A percentile compares a stretch with the other conserved stretches of the same genome.
These are phyloP conservation scores for Teinopalpus imperialis DNA, from an alignment of 2,888 invertebrate genomes.

Conservation along the genomic window DNA sequence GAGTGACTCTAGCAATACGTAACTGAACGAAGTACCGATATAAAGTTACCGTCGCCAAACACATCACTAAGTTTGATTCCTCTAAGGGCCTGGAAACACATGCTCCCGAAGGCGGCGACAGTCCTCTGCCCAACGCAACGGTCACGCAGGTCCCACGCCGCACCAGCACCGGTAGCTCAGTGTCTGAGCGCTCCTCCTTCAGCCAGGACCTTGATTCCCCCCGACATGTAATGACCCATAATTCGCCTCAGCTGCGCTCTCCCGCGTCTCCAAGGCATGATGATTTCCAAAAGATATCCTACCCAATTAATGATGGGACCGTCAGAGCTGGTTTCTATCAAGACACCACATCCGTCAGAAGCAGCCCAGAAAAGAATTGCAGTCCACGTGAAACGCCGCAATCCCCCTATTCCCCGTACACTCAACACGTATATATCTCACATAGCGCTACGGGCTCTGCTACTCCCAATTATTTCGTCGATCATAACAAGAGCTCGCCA, in stretches of 20 bases:
- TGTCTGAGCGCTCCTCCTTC: conserved; percentile 89
- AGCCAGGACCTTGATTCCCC: conserved; percentile 90
- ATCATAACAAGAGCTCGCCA: conserved; percentile 75
- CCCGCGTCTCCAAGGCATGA: conserved; percentile 90
- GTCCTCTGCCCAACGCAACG: conserved; percentile 56
- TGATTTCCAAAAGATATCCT: conserved; percentile 85
- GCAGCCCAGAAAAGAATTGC: conserved; percentile 92
- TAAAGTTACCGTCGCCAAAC: no score
- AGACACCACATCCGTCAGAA: conserved; percentile 91
- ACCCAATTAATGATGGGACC: conserved; percentile 89
- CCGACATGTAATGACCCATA: conserved; percentile 87
- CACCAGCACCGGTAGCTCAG: conserved; percentile 90
- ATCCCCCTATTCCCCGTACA: conserved; percentile 71
- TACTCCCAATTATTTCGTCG: conserved; percentile 68
- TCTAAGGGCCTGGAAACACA: conserved; percentile 61
- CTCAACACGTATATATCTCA: conserved; percentile 72
- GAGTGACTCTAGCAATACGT: no score
- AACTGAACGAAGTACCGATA: no score
- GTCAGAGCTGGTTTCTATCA: conserved; percentile 95
- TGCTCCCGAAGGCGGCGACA: conserved; percentile 69
- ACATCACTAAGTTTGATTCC: conserved; percentile 70
- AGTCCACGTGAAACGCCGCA: conserved; percentile 88
- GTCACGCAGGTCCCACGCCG: conserved; percentile 83
- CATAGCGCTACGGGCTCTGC: conserved; percentile 57
- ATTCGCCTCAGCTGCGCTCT: conserved; percentile 87